These are phyloP conservation scores for Gobiocypris rarus DNA, from an alignment of 2,113 vertebrate species.

Conservation along the genomic window DNA sequence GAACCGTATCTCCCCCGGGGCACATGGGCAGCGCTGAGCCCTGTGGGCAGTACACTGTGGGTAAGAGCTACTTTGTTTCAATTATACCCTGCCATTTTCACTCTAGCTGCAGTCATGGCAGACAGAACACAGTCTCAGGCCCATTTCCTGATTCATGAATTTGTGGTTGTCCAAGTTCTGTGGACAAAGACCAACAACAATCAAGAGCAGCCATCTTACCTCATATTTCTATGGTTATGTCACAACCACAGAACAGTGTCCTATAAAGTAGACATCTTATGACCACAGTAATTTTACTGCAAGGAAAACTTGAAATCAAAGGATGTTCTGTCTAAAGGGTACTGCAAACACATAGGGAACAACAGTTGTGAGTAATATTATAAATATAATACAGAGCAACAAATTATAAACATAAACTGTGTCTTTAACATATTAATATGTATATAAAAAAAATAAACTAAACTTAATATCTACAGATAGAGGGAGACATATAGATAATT, in stretches of 20 bases:
- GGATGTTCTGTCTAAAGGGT: neutral
- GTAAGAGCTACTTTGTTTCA: conserved; percentile 84
- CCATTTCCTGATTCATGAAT: conserved; percentile 66
- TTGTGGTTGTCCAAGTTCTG: conserved; percentile 58
- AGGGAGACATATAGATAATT: neutral
- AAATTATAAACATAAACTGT: no score
- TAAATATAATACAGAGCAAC: no score
- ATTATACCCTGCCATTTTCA: conserved; percentile 65
- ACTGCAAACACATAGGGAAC: neutral
- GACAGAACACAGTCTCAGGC: conserved; percentile 59
- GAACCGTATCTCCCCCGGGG: conserved; percentile 69
- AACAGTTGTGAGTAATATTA: no score
- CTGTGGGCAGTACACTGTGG: conserved; percentile 67
- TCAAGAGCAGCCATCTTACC: conserved; percentile 41
- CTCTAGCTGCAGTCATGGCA: conserved; percentile 59
- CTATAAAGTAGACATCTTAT: neutral
- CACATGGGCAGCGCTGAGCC: conserved; percentile 77
- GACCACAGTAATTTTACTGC: neutral
- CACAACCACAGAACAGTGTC: neutral
- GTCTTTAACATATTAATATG: no score
- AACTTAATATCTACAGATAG: neutral
- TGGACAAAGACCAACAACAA: conserved; percentile 30
- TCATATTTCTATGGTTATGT: conserved; percentile 41
- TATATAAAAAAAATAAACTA: no score
- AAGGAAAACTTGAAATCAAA: neutral